Evolutionary conservation across 2,113 vertebrate species (phyloP).

Genomic region (Balaeniceps rex): DNA sequence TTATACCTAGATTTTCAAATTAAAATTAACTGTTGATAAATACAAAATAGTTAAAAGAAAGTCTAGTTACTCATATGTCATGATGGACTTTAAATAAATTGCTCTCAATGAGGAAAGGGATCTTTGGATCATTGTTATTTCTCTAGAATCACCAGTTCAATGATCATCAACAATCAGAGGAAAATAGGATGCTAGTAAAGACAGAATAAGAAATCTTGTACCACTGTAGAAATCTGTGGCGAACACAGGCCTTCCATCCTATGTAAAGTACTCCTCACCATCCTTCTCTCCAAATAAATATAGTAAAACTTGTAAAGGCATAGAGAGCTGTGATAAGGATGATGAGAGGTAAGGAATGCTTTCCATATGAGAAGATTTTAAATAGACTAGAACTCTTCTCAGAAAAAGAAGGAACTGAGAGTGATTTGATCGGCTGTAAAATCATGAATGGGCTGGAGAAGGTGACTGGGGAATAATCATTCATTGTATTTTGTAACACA

Average conservation of each 20-base stretch:
- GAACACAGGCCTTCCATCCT: not conserved
- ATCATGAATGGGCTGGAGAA: not conserved
- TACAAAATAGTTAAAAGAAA: not conserved
- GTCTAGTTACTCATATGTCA: not conserved
- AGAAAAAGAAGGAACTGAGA: not conserved
- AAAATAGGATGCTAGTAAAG: not conserved
- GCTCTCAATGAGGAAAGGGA: not conserved
- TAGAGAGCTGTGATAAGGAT: not conserved
- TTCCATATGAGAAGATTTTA: slow-evolving; percentile 4
- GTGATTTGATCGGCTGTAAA: not conserved
- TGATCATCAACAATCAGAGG: not conserved
- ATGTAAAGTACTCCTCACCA: not conserved
- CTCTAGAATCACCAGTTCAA: not conserved
- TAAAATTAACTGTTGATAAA: not conserved
- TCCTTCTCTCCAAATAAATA: not conserved
- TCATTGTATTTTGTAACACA: not conserved
- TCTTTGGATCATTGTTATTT: not conserved
- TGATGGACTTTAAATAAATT: not conserved
- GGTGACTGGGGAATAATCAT: not conserved
- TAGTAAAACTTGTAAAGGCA: not conserved
- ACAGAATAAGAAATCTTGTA: not conserved
- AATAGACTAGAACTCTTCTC: not conserved
- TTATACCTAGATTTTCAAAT: not conserved
- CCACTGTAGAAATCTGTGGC: not conserved
- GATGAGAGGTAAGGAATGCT: not conserved